phyloP scores from a whole-genome alignment of 2,113 vertebrate species.

The Chloebia gouldiae region DNA sequence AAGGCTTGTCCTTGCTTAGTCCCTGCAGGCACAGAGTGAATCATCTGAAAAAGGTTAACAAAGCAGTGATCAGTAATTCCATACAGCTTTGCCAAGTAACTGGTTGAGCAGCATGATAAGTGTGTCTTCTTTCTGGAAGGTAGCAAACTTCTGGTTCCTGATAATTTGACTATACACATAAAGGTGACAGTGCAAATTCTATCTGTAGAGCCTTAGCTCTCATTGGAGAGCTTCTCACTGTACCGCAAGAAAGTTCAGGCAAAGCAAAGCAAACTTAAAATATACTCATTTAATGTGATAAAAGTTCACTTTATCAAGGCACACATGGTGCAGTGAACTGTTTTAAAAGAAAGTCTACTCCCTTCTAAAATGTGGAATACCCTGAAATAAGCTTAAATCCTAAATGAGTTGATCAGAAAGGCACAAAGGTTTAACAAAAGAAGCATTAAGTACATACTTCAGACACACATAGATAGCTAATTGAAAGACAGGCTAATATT shows the following conservation, averaged over 20 bases:
- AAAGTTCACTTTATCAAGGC: background rate
- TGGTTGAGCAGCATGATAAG: background rate
- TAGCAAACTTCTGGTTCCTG: background rate
- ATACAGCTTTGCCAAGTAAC: background rate
- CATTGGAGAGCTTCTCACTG: background rate
- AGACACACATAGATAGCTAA: background rate
- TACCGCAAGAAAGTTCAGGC: background rate
- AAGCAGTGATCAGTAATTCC: background rate
- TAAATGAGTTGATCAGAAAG: background rate
- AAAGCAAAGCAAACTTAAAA: background rate
- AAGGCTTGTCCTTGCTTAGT: background rate
- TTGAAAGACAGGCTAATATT: background rate
- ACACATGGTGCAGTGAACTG: background rate
- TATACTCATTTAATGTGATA: background rate
- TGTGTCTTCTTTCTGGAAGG: background rate
- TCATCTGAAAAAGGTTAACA: background rate
- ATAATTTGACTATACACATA: background rate
- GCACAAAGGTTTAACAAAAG: background rate
- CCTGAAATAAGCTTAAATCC: background rate
- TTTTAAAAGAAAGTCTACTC: background rate
- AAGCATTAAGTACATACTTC: background rate
- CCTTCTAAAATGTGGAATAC: background rate
- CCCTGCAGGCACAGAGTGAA: background rate
- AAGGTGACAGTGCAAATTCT: background rate
- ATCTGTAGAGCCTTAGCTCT: background rate